Evolutionary conservation across 1,140 invertebrate genomes (phyloP).

Genomic region (Araneus ventricosus): DNA sequence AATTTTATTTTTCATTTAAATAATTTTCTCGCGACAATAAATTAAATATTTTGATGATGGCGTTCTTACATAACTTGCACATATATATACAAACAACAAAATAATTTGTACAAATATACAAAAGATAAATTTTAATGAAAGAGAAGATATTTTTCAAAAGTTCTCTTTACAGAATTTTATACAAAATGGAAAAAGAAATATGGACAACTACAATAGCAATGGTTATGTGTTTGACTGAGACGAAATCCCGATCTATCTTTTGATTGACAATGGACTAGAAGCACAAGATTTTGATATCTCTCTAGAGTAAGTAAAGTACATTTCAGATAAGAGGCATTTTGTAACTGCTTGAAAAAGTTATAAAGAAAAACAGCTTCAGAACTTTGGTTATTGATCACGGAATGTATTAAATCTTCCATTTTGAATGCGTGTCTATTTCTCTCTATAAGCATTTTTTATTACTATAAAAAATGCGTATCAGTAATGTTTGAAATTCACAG

Average conservation of each 20-base stretch:
- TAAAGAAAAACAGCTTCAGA: neutral
- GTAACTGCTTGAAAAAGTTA: neutral
- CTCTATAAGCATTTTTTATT: no score
- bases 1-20: constrained; percentile 63
- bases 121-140: constrained; percentile 46
- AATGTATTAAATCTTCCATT: neutral
- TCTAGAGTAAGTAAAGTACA: neutral
- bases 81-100: constrained; percentile 41
- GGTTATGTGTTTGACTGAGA: constrained; percentile 63
- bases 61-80: constrained; percentile 19
- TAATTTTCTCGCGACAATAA: constrained; percentile 12
- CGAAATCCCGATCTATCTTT: constrained; percentile 36
- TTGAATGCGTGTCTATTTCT: neutral
- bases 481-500: no score
- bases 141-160: constrained; percentile 13
- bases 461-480: no score
- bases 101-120: constrained; percentile 48
- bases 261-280: constrained; percentile 40
- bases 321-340: neutral
- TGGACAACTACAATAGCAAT: constrained; percentile 51
- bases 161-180: constrained; percentile 54
- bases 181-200: constrained; percentile 56
- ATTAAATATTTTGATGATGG: neutral
- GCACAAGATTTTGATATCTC: neutral
- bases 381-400: neutral